A percentile compares a stretch with the other conserved stretches of the same genome.
phyloP scores from a whole-genome alignment of 2,888 invertebrate species.

The Xanthorhoe designata region DNA sequence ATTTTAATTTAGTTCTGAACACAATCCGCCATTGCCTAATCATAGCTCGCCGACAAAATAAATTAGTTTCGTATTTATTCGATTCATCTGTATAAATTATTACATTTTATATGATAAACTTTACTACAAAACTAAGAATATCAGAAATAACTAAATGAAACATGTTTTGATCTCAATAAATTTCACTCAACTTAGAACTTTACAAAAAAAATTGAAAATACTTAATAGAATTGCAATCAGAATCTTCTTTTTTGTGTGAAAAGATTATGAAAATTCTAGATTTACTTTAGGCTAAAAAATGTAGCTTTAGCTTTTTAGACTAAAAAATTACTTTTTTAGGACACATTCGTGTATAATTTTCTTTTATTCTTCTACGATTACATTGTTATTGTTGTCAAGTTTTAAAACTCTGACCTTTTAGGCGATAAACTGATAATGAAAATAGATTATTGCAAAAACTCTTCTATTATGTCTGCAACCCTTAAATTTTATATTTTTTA shows the following conservation, averaged over 20 bases:
- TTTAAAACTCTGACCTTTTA: neutral
- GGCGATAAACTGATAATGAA: neutral
- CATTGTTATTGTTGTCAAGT: neutral
- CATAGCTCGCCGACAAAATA: neutral
- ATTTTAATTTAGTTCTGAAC: no score
- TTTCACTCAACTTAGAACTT: neutral
- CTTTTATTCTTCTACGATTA: no score
- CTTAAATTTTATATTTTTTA: conserved; percentile 6
- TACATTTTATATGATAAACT: neutral
- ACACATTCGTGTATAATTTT: no score
- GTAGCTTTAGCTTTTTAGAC: no score
- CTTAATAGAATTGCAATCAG: neutral
- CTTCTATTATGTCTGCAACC: neutral
- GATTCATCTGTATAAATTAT: neutral
- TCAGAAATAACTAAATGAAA: neutral
- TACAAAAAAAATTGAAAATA: neutral
- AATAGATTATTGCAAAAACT: neutral
- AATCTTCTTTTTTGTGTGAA: neutral
- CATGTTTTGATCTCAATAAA: neutral
- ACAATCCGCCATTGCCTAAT: neutral
- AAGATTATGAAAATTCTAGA: neutral
- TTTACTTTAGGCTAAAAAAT: neutral
- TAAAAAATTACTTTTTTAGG: no score
- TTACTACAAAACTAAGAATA: neutral
- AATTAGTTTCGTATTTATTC: neutral